phyloP scores from a whole-genome alignment of 2,888 invertebrate genomes.

The Germaria angustata region DNA sequence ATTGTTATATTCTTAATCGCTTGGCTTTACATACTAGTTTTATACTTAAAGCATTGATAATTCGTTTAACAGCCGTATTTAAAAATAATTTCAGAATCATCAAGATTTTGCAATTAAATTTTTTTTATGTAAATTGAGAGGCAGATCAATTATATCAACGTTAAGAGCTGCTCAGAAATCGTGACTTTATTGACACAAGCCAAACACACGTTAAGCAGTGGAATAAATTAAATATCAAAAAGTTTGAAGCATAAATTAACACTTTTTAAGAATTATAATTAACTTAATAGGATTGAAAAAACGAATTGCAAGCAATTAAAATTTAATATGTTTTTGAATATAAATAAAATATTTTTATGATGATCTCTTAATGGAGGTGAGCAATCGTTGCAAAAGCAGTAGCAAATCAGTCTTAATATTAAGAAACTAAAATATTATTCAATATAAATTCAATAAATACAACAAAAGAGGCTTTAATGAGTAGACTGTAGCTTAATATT shows the following conservation, averaged over 20 bases:
- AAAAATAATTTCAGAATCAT: not conserved
- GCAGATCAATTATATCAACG: not conserved
- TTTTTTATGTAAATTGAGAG: not conserved
- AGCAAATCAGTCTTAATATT: too few species aligned
- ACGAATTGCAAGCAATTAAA: not conserved
- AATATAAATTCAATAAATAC: too few species aligned
- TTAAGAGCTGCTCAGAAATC: not conserved
- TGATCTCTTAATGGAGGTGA: not conserved
- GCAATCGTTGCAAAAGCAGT: too few species aligned
- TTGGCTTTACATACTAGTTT: too few species aligned
- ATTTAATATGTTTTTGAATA: too few species aligned
- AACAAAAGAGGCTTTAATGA: too few species aligned
- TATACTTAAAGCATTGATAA: too few species aligned
- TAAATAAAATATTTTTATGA: too few species aligned
- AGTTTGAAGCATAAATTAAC: constrained; percentile 31
- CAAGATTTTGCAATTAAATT: not conserved
- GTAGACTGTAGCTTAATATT: too few species aligned
- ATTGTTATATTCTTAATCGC: too few species aligned
- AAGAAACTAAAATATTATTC: too few species aligned
- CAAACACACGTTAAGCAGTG: constrained; percentile 18
- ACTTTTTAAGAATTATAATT: constrained; percentile 1
- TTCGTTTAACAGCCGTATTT: not conserved
- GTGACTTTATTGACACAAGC: constrained; percentile 35
- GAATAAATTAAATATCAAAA: not conserved
- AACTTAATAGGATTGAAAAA: not conserved